Percentiles rank a stretch among this genome's conserved stretches.
phyloP scores from a whole-genome alignment of 2,888 invertebrate genomes.

The Andricus quercusramuli region DNA sequence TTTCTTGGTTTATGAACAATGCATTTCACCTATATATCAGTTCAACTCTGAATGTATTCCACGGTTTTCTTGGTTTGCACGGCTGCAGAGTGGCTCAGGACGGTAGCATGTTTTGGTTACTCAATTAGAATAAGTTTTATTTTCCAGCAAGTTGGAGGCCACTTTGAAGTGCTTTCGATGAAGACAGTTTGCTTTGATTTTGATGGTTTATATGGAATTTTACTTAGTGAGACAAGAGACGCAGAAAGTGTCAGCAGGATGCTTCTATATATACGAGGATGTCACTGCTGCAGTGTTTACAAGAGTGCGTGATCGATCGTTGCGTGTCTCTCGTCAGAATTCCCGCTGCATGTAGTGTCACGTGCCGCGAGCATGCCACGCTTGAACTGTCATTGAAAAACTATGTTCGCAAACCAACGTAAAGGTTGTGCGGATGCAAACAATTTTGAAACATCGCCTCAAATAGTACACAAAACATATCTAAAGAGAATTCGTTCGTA shows the following conservation, averaged over 20 bases:
- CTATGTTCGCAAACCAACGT: neutral
- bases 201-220: neutral
- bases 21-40: no score
- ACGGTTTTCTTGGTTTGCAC: no score
- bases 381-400: slow-evolving; percentile 46
- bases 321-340: slow-evolving; percentile 60
- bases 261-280: neutral
- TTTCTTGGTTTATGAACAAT: no score
- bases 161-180: neutral
- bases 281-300: slow-evolving; percentile 55
- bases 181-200: neutral
- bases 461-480: neutral
- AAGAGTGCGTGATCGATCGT: slow-evolving; percentile 68
- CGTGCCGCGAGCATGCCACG: slow-evolving; percentile 58
- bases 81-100: no score
- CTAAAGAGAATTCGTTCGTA: neutral
- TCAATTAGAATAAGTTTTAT: no score
- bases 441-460: neutral
- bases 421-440: neutral
- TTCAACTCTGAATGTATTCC: no score
- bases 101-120: no score
- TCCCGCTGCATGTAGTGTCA: slow-evolving; percentile 63
- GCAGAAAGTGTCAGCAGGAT: neutral
- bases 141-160: no score
- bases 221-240: slow-evolving; percentile 5